Evolutionary conservation across 2,888 invertebrate genomes (phyloP).

Genomic region (Tetragonula carbonaria): DNA sequence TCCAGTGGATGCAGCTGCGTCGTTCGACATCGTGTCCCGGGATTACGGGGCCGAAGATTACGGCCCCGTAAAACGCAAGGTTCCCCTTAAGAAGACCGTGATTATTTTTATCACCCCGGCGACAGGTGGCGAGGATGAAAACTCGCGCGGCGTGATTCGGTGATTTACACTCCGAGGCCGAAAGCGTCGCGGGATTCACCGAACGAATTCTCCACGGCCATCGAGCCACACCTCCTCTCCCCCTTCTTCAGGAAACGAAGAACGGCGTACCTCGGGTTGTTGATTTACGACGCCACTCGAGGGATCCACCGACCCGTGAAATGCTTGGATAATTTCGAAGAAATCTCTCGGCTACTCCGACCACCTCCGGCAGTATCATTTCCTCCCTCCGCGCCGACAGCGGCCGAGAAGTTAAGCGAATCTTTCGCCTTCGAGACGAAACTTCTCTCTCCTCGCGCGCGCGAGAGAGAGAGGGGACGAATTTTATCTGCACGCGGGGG

Average conservation of each 20-base stretch:
- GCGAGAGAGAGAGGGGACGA: not conserved
- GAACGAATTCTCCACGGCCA: constrained; percentile 44
- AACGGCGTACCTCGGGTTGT: constrained; percentile 30
- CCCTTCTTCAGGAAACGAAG: not conserved
- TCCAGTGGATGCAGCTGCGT: not conserved
- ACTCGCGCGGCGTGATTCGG: constrained; percentile 14
- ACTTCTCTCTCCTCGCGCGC: not conserved
- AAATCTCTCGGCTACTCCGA: constrained; percentile 26
- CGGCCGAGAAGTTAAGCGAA: not conserved
- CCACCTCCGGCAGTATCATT: constrained; percentile 21
- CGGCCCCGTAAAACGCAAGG: not conserved
- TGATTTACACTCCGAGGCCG: constrained; percentile 30
- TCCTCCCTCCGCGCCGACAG: not conserved
- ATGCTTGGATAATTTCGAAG: constrained; percentile 56
- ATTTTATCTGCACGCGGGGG: not conserved
- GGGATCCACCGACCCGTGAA: constrained; percentile 45
- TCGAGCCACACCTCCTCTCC: not conserved
- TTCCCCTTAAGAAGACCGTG: not conserved
- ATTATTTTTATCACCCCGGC: constrained; percentile 21
- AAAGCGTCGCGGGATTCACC: not conserved
- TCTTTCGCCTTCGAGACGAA: not conserved
- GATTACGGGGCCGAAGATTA: not conserved
- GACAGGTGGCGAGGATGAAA: not conserved
- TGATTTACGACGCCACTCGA: constrained; percentile 50
- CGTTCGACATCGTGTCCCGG: not conserved